Evolutionary conservation across 64 coral and sea anemone genomes (phyloP).

Genomic region (Hydrozoanthus tunicans): DNA sequence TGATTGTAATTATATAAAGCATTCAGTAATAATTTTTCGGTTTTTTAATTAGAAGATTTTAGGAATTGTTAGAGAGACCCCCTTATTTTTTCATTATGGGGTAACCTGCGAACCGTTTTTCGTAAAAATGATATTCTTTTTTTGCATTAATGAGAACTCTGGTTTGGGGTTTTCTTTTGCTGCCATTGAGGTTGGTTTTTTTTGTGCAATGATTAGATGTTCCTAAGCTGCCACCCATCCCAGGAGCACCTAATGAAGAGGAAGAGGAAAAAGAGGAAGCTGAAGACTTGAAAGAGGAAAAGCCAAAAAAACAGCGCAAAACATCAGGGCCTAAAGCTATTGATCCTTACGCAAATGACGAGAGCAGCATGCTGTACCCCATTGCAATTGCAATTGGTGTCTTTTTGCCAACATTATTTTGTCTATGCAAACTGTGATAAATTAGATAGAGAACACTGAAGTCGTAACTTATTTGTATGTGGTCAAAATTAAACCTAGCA

Average conservation of each 20-base stretch:
- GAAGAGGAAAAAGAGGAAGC: conserved; percentile 80
- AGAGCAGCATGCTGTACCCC: conserved; percentile 85
- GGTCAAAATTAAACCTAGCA: neutral
- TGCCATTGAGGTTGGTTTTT: neutral
- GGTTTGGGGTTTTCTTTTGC: too few species aligned
- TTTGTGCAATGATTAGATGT: conserved; percentile 63
- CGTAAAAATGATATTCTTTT: too few species aligned
- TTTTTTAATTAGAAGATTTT: too few species aligned
- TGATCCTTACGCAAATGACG: conserved; percentile 93
- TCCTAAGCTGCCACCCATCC: conserved; percentile 79
- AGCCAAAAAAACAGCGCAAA: conserved; percentile 83
- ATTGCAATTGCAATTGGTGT: conserved; percentile 89
- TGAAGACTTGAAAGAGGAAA: conserved; percentile 74
- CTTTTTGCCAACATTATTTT: conserved; percentile 86
- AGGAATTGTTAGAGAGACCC: too few species aligned
- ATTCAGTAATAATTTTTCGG: too few species aligned
- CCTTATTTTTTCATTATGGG: too few species aligned
- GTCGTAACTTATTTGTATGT: conserved; percentile 33
- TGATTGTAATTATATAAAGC: too few species aligned
- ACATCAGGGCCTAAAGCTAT: conserved; percentile 90
- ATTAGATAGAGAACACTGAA: neutral
- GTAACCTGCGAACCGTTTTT: too few species aligned
- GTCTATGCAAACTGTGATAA: conserved; percentile 81
- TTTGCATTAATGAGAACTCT: too few species aligned
- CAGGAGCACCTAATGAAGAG: conserved; percentile 72